Conservation (phyloP, 2,888 invertebrate genomes). For the Abrostola triplasia region DNA sequence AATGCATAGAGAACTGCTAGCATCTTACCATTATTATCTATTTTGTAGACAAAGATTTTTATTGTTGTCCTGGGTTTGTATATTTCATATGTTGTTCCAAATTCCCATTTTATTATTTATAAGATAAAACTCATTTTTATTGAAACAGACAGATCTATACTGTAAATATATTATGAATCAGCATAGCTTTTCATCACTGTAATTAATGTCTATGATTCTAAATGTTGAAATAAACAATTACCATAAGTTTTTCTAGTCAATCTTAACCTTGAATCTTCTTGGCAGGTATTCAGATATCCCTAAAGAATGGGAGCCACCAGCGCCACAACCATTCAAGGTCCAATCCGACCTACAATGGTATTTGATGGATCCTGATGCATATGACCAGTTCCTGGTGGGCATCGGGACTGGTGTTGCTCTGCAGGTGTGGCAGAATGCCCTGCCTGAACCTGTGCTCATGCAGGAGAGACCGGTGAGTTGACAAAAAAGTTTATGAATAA, state of each 20-base stretch:
- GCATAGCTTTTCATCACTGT: no score
- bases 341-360: conserved; percentile 98
- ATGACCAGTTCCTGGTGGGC: conserved; percentile 98
- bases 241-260: not conserved
- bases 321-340: conserved; percentile 95
- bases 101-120: no score
- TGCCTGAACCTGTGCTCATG: conserved; percentile 94
- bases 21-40: no score
- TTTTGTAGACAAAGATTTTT: no score
- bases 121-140: no score
- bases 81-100: no score
- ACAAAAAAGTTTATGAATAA: not conserved
- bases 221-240: not conserved
- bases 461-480: conserved; percentile 93
- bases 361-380: conserved; percentile 97
- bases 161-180: no score
- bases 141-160: no score
- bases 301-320: conserved; percentile 97
- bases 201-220: no score
- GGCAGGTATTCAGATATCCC: conserved; percentile 94
- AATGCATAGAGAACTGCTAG: no score
- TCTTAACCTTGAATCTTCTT: conserved; percentile 1
- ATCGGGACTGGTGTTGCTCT: conserved; percentile 94
- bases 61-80: no score
- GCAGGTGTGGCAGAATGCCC: conserved; percentile 96